Base-by-base conservation (phyloP, 2,888 invertebrate species). In the Polietes domitor region DNA sequence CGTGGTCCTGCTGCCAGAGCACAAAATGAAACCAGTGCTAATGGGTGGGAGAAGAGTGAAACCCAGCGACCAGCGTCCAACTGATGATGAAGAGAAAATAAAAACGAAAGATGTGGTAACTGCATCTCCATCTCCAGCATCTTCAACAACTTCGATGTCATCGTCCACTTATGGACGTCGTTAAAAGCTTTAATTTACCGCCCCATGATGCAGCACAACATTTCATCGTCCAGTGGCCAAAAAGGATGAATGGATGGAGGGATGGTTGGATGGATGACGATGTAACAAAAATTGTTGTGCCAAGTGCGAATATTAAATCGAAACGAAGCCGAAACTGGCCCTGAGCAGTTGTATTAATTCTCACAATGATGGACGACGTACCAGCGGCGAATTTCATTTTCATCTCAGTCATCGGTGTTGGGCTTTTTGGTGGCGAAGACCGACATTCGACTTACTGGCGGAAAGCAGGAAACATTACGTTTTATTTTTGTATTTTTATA, bases 111-210 rank as follows among this genome's bases (percentile, higher is more conserved):
- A 71, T 19, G 50, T 75, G 1, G 50, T 76, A 2, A 65, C 65
- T 17, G 37, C 71, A 17, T 68, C 68, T 12, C 61, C 61, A 21
- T 75, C 80, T 6, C n/a, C n/a, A n/a, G 63, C 75, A 5, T 73
- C 73, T 7, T 77, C 47, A 2, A 3, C n/a, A 21, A 21, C 70
- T n/a, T 71, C 70, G 0, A 1, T 41, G 68, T 26, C 58, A 70
- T 77, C 68, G 53, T 43, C 63, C 37, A 68, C 65, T 17, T 41
- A 41, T 53, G 15, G 24, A 37, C 32, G 6, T 21, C 41, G n/a
- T n/a, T 37, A 63, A 41, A 32, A 41, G 17, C 21, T 43, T 68
- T 41, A 41, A 68, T 68, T 43, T 21, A 43, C 24, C 17, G 3
- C 15, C 2, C 24, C 10, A 41, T 41, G 41, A 24, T 68, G 7